Evolutionary conservation across 2,797 vertebrate species (phyloP), one percentile per base, ranked within the genome.

Genomic region (Austrolebias charrua): DNA sequence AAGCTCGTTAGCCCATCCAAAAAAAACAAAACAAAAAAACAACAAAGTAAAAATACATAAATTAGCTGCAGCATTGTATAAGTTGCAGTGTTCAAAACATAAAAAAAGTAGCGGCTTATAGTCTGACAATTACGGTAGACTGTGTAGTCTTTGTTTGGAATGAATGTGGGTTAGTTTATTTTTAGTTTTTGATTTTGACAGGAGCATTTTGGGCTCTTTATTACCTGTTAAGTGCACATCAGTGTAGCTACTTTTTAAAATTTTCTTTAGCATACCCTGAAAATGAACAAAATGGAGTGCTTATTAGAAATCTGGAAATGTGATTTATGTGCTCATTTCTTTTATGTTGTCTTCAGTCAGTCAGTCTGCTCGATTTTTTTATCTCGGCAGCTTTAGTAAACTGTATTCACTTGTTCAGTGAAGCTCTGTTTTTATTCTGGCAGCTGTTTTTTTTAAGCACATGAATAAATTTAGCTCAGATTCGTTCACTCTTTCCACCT

Each of bases 401-500:
- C 55, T 71, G 63, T 53, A 48, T 29, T 67, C 13, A 42, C 42
- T 51, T 63, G 62, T 56, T 66, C 45, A 54, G 63, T 38, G 48
- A 42, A 47, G 51, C 51, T 62, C 47, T 18, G 70, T 71, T 65
- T 80, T 79, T 65, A 71, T 77, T 53, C 62, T 35, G 33, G 48
- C 62, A 69, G 63, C 66, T 59, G 9, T 19, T 19, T 47, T 18
- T 8, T 79, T 82, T 60, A 82, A 58, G 75, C 82, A 68, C 62
- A 78, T 85, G 78, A 89, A 89, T 90, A 80, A 71, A 89, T 86
- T 85, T 80, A 70, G 63, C 66, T 65, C 60, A 43, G 66, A 70
- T 73, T 82, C 79, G 63, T 63, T 66, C 62, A 58, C 69, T 77
- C 66, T 73, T 67, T 69, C 79, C 69, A 76, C 79, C 78, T 78